A percentile compares a stretch with the other conserved stretches of the same genome.
phyloP scores from a whole-genome alignment of 2,888 invertebrate species.

The Matsumyia berberina region DNA sequence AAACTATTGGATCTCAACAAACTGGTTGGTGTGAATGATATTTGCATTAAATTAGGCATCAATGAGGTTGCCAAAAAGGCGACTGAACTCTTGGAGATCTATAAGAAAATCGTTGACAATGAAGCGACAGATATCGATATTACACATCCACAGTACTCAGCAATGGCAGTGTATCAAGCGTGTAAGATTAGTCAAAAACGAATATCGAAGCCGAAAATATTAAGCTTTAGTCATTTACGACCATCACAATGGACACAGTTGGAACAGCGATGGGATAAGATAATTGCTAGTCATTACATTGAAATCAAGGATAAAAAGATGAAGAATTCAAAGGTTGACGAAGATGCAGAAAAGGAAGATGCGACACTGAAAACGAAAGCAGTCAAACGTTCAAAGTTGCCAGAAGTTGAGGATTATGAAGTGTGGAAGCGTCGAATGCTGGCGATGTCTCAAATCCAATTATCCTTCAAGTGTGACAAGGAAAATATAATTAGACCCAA shows the following conservation, averaged over 20 bases:
- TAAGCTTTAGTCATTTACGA: constrained; percentile 86
- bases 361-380: neutral
- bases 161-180: constrained; percentile 88
- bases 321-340: constrained; percentile 24
- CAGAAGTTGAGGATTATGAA: constrained; percentile 86
- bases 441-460: constrained; percentile 83
- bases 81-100: constrained; percentile 85
- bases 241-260: constrained; percentile 87
- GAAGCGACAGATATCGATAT: constrained; percentile 85
- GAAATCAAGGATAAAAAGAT: constrained; percentile 75
- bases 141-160: constrained; percentile 87
- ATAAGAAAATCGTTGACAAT: constrained; percentile 81
- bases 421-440: constrained; percentile 87
- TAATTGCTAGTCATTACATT: constrained; percentile 79
- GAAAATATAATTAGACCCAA: constrained; percentile 14
- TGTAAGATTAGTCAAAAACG: constrained; percentile 87
- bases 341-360: constrained; percentile 10
- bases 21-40: constrained; percentile 85
- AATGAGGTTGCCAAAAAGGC: constrained; percentile 84
- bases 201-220: constrained; percentile 86
- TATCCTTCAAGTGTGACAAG: constrained; percentile 74
- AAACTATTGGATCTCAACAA: constrained; percentile 87
- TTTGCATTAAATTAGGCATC: constrained; percentile 87
- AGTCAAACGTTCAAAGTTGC: constrained; percentile 45
- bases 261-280: constrained; percentile 86